phyloP scores from a whole-genome alignment of 1,140 invertebrate species.

The Zaprionus kolodkinae region DNA sequence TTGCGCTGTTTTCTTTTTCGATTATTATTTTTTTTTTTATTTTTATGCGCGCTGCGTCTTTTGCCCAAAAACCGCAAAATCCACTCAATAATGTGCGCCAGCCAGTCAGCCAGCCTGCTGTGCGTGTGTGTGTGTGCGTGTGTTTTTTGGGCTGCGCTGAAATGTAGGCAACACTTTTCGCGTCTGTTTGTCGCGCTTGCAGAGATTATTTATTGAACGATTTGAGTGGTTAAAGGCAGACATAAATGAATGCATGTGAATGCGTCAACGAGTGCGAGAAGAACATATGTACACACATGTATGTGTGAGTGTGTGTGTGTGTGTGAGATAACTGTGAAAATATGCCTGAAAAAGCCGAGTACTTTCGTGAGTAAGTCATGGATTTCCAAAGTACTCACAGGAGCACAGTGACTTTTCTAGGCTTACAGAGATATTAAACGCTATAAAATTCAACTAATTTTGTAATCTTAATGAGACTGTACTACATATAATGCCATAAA shows the following conservation, averaged over 20 bases:
- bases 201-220: conserved; percentile 70
- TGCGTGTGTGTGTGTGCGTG: conserved; percentile 7
- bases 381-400: neutral
- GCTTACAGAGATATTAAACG: no score
- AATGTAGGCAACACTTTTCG: conserved; percentile 58
- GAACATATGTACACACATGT: neutral
- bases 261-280: conserved; percentile 16
- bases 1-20: conserved; percentile 1
- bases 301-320: neutral
- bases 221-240: conserved; percentile 50
- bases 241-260: conserved; percentile 46
- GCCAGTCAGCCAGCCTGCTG: conserved; percentile 11
- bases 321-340: neutral
- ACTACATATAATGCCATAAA: neutral
- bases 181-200: conserved; percentile 49
- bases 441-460: no score
- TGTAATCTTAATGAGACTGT: no score
- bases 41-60: conserved; percentile 53
- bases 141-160: conserved; percentile 20
- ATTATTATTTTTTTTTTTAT: conserved; percentile 31
- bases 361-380: neutral
- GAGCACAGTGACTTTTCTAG: no score
- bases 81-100: conserved; percentile 65
- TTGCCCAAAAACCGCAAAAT: conserved; percentile 73
- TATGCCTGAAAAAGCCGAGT: neutral